These are phyloP conservation scores for Hymenopus coronatus DNA, from an alignment of 2,888 invertebrate species.

Conservation along the genomic window DNA sequence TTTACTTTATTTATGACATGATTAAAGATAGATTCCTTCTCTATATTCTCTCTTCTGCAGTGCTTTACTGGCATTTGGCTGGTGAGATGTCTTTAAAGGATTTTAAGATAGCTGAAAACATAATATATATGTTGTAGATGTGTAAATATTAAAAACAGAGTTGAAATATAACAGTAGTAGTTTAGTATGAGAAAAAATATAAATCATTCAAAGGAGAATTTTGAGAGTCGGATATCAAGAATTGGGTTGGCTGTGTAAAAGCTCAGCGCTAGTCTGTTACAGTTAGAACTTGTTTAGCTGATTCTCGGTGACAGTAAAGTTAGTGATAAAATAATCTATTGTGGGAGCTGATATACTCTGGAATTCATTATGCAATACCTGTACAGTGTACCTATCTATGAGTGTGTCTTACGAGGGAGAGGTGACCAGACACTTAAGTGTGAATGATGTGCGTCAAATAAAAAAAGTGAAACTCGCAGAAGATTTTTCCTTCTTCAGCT, in stretches of 20 bases:
- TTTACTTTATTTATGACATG: background rate
- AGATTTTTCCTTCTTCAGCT: background rate
- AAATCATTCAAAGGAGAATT: background rate
- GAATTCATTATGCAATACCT: background rate
- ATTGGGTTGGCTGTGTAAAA: background rate
- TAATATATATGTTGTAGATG: background rate
- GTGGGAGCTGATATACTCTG: background rate
- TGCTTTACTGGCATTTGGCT: background rate
- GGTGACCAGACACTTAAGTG: background rate
- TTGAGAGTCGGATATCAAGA: background rate
- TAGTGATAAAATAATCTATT: background rate
- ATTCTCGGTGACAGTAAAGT: background rate
- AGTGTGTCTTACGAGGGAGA: background rate
- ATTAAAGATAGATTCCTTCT: too few species aligned
- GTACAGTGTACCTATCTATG: background rate
- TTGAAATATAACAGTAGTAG: background rate
- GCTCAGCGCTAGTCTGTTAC: background rate
- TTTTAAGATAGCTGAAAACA: background rate
- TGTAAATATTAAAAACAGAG: background rate
- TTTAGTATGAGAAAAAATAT: background rate
- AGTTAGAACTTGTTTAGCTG: background rate
- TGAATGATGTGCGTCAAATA: background rate
- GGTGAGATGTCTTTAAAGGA: background rate
- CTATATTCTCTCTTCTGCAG: background rate
- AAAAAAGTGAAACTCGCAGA: background rate